These are phyloP conservation scores for Lucilia sericata DNA, from an alignment of 1,140 invertebrate species.

Conservation along the genomic window DNA sequence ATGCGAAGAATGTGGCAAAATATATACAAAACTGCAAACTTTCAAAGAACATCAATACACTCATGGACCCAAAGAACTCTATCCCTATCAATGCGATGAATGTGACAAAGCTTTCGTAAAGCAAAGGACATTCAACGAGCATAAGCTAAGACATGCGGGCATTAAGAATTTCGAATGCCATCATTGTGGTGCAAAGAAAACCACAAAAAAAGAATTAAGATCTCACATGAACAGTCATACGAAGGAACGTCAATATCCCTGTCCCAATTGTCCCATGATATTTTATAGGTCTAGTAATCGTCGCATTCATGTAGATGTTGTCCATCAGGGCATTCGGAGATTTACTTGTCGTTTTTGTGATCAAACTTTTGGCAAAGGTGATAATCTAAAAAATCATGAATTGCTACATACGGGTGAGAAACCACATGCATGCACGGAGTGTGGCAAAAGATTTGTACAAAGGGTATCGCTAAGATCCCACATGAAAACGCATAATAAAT, in stretches of 20 bases:
- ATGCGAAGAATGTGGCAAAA: conserved; percentile 46
- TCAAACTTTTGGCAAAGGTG: conserved; percentile 46
- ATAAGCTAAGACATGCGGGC: conserved; percentile 47
- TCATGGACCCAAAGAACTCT: conserved; percentile 35
- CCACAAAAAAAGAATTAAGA: conserved; percentile 41
- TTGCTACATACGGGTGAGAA: conserved; percentile 65
- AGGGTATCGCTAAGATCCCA: conserved; percentile 43
- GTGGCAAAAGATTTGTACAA: conserved; percentile 49
- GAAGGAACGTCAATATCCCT: conserved; percentile 46
- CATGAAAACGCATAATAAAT: conserved; percentile 47
- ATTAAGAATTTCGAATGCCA: conserved; percentile 48
- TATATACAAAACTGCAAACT: neutral
- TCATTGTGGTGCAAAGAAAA: conserved; percentile 47
- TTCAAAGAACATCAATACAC: conserved; percentile 44
- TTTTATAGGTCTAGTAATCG: conserved; percentile 47
- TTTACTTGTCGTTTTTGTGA: conserved; percentile 48
- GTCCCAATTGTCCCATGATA: conserved; percentile 45
- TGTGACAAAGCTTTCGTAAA: conserved; percentile 45
- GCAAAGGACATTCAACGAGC: conserved; percentile 33
- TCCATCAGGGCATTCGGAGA: conserved; percentile 46
- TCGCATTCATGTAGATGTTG: conserved; percentile 44
- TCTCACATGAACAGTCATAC: conserved; percentile 50
- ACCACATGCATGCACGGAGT: conserved; percentile 48
- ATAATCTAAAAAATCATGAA: conserved; percentile 49
- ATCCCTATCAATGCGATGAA: conserved; percentile 46